Evolutionary conservation across 2,888 invertebrate species (phyloP).

Genomic region (Tipula helvola): DNA sequence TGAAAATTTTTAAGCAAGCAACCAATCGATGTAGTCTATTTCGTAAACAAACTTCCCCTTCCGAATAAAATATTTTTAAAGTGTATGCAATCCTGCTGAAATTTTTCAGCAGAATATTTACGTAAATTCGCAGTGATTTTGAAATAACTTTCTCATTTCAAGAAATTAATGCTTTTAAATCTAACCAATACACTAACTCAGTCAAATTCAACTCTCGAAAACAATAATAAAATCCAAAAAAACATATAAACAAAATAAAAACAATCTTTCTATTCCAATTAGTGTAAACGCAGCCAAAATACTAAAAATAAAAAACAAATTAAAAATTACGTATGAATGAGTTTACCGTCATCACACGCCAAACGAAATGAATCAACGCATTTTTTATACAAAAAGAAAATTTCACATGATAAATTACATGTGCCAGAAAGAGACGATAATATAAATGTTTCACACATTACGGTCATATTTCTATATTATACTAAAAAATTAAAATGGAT

Average conservation of each 20-base stretch:
- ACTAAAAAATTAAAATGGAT: not conserved
- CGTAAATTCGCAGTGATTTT: no score
- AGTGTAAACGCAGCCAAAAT: not conserved
- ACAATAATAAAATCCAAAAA: no score
- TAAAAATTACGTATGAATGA: not conserved
- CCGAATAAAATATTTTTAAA: no score
- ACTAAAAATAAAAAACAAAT: not conserved
- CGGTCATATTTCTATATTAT: not conserved
- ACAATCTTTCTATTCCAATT: not conserved
- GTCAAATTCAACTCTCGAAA: no score
- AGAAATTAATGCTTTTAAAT: no score
- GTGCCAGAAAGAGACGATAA: not conserved
- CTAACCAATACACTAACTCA: no score
- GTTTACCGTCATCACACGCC: not conserved
- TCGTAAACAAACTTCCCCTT: no score
- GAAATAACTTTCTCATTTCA: no score
- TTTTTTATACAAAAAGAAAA: not conserved
- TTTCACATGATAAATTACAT: not conserved
- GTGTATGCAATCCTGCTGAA: no score
- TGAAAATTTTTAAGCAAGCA: no score
- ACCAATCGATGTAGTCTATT: no score
- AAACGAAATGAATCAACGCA: not conserved
- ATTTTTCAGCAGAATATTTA: no score
- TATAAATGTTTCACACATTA: not conserved
- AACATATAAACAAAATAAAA: not conserved